Evolutionary conservation across 1,140 invertebrate species (phyloP).

Genomic region (Macrobrachium rosenbergii): DNA sequence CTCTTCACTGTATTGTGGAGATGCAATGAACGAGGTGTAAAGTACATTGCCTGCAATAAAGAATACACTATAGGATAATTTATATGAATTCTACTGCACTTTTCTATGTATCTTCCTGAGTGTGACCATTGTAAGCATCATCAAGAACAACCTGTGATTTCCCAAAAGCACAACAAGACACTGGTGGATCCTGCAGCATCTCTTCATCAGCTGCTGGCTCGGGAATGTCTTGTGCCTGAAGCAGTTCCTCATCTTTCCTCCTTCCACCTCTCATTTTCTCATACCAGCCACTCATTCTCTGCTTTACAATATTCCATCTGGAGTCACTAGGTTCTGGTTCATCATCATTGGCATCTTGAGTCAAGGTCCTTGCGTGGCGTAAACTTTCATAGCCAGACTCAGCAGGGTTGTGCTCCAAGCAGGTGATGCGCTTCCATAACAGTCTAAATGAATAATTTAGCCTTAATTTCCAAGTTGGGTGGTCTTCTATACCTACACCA

Average conservation of each 20-base stretch:
- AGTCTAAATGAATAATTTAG: slow-evolving; percentile 26
- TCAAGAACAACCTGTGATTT: slow-evolving; percentile 37
- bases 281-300: slow-evolving; percentile 27
- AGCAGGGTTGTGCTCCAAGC: not conserved
- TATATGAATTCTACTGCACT: not conserved
- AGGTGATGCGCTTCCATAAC: not conserved
- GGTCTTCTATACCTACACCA: slow-evolving; percentile 49
- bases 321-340: not conserved
- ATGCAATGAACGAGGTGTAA: not conserved
- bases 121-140: slow-evolving; percentile 36
- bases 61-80: not conserved
- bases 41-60: not conserved
- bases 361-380: slow-evolving; percentile 22
- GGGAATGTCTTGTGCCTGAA: not conserved
- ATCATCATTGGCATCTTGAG: slow-evolving; percentile 13
- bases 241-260: slow-evolving; percentile 23
- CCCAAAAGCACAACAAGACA: slow-evolving; percentile 36
- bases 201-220: slow-evolving; percentile 6
- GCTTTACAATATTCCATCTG: not conserved
- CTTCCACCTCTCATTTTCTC: slow-evolving; percentile 6
- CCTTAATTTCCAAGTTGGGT: slow-evolving; percentile 37
- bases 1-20: too few species aligned
- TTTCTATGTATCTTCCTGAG: not conserved
- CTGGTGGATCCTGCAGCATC: slow-evolving; percentile 23
- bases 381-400: slow-evolving; percentile 56